Conservation (phyloP, 2,113 vertebrate genomes). For the Anas platyrhynchos region DNA sequence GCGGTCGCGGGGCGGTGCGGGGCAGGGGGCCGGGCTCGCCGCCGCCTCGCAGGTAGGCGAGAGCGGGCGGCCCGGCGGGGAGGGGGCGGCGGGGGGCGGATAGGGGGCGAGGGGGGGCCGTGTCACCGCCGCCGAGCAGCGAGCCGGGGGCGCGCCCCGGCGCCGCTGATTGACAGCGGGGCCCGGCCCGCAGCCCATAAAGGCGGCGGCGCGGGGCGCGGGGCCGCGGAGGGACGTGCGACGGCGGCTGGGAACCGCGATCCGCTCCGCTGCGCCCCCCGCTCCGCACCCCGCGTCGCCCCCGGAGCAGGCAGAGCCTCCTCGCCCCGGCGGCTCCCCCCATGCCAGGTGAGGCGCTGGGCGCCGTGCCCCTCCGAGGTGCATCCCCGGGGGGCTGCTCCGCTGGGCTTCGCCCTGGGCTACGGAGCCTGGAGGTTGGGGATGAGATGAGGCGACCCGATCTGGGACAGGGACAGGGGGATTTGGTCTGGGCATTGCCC, state of each 20-base stretch:
- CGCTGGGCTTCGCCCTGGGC: no score
- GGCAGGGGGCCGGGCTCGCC: constrained; percentile 14
- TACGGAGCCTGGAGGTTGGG: accelerated
- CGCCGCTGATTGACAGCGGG: constrained; percentile 79
- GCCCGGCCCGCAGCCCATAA: constrained; percentile 75
- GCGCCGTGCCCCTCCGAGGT: background rate
- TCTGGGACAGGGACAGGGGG: background rate
- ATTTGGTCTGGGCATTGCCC: background rate
- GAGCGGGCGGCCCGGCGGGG: constrained; percentile 31
- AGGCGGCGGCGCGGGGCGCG: constrained; percentile 28
- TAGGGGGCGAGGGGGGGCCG: constrained; percentile 71
- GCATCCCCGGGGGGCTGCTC: background rate
- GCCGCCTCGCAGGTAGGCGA: constrained; percentile 56
- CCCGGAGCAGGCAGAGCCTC: background rate
- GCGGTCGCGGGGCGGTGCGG: background rate
- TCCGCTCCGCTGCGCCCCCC: background rate
- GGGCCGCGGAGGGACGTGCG: background rate
- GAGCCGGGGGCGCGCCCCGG: constrained; percentile 58
- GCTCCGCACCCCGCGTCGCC: background rate
- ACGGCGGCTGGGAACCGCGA: background rate
- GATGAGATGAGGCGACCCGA: background rate
- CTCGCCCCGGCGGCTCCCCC: background rate
- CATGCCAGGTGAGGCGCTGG: constrained; percentile 45
- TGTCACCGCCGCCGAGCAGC: constrained; percentile 77
- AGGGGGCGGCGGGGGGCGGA: constrained; percentile 28